Evolutionary conservation across 2,888 invertebrate genomes (phyloP), one percentile per base, ranked within the genome.

Genomic region (Miltochrista miniata): DNA sequence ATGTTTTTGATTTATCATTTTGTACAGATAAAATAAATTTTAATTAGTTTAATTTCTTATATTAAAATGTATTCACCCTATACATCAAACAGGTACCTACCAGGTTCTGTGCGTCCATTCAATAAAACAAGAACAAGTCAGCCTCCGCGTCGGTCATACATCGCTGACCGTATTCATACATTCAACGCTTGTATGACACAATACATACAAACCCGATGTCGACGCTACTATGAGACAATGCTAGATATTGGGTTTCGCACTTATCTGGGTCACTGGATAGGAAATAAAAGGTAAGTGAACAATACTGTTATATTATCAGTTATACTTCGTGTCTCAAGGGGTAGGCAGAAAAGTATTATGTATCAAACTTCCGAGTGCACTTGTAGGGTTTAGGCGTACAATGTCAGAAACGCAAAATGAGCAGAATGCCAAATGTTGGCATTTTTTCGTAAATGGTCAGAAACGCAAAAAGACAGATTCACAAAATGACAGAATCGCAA

Each of bases 141-240:
- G 67, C 45, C 61, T 68, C 74, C 85, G 85, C 76, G 78, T 83
- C 88, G 76, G 89, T 79, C 81, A 77, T 66, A 81, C 85, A 81
- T 68, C 79, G 87, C 62, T 74, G 77, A 56, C 54, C 61, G 51
- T 74, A 78, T 79, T 76, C 80, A 81, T 59, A 47, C 54, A 51
- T 45, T 48, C 48, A 53, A 53, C 48, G 40, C 15, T n/a, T 14
- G n/a, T 56, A 48, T 47, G 47, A 49, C 48, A 50, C 18, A 24
- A 24, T 24, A 24, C 18, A 68, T 61, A 68, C 64, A 62, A 49
- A 56, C 54, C 34, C 24, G 43, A 41, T 46, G 48, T 24, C 18
- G 5, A 4, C 34, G 34, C 37, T 39, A 24, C 42, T 37, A 15
- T 10, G 18, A 35, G 40, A 44, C 44, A 47, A 43, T 29, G 24